A percentile compares a stretch with the other conserved stretches of the same genome.
These are phyloP conservation scores for Ptychochromis oligacanthus DNA, from an alignment of 2,113 vertebrate species.

Conservation along the genomic window DNA sequence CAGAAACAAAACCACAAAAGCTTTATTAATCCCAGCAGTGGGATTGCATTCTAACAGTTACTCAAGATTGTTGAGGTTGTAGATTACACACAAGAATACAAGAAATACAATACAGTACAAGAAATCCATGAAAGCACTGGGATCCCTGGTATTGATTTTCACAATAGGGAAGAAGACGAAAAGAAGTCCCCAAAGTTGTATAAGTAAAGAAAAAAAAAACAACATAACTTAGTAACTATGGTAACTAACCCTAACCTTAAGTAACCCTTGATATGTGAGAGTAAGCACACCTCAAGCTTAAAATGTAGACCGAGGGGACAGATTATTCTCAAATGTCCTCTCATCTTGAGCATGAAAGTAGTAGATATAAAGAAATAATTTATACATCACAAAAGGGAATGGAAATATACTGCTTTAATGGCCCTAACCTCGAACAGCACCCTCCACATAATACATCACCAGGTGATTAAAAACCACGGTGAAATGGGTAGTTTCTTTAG, in stretches of 20 bases:
- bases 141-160: not conserved
- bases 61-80: not conserved
- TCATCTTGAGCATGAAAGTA: not conserved
- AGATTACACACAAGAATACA: not conserved
- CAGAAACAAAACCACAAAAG: conserved; percentile 4
- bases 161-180: not conserved
- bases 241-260: not conserved
- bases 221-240: not conserved
- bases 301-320: not conserved
- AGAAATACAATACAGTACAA: not conserved
- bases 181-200: not conserved
- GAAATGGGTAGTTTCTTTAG: conserved; percentile 6
- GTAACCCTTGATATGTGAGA: not conserved
- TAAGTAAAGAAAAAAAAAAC: not conserved
- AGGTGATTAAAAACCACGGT: conserved; percentile 22
- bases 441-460: conserved; percentile 18
- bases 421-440: not conserved
- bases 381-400: not conserved
- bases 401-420: conserved; percentile 11
- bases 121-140: not conserved
- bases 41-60: not conserved
- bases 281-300: not conserved
- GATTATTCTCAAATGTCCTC: not conserved
- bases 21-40: not conserved
- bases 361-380: not conserved